Conservation (phyloP, 64 coral and sea anemone genomes). For the Pocillopora verrucosa region DNA sequence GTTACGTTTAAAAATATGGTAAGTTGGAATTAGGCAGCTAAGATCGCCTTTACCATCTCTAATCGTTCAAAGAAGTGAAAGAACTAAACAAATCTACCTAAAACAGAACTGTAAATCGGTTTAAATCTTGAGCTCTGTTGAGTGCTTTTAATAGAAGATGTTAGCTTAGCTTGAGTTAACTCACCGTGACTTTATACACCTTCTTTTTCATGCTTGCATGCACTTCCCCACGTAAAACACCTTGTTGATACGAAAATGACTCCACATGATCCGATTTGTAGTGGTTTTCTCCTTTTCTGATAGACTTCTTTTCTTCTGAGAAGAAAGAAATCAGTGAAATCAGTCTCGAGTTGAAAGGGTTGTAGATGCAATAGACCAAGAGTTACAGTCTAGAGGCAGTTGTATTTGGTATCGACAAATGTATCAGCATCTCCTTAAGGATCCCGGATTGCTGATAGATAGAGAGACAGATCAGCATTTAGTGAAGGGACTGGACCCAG, state of each 20-base stretch:
- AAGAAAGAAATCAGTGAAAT: not conserved
- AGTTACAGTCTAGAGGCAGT: constrained; percentile 52
- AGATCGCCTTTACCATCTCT: no score
- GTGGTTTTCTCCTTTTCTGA: constrained; percentile 14
- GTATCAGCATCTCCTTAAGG: constrained; percentile 18
- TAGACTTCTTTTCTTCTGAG: constrained; percentile 20
- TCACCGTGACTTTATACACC: constrained; percentile 45
- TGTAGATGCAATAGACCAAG: constrained; percentile 29
- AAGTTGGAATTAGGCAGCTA: no score
- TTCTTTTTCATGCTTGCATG: constrained; percentile 44
- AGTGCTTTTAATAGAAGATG: no score
- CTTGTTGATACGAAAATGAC: not conserved
- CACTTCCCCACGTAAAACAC: constrained; percentile 18
- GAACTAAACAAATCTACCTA: no score
- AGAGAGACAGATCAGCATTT: constrained; percentile 21
- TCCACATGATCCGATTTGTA: constrained; percentile 21
- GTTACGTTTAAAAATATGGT: no score
- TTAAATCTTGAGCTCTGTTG: no score
- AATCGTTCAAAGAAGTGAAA: no score
- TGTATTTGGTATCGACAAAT: constrained; percentile 44
- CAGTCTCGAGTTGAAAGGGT: not conserved
- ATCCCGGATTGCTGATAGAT: constrained; percentile 44
- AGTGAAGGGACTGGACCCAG: constrained; percentile 28
- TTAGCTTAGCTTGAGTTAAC: no score
- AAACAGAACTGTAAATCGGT: no score